Evolutionary conservation across 2,113 vertebrate genomes (phyloP), one percentile per base, ranked within the genome.

Genomic region (Lampris megalopsis): DNA sequence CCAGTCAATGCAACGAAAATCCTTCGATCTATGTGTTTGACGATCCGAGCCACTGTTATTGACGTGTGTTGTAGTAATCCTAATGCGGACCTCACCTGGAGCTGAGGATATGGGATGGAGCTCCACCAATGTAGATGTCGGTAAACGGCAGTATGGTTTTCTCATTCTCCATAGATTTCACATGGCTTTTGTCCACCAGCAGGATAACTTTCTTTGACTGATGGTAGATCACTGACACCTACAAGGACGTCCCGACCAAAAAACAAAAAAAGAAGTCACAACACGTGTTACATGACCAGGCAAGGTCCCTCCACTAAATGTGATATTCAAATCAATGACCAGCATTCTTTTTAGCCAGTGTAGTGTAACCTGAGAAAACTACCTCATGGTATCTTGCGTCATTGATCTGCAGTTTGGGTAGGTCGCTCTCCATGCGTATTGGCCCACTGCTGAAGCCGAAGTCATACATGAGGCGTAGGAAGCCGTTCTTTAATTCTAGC

Each of bases 161-260:
- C 68, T 96, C 96, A 73, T 97, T 99, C 77, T 99, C 97, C 82
- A 97, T 86, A 1, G 96, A 97, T 86, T 96, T 99, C 59, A 99
- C 93, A 49, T 97, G 97, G 67, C 94, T 92, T 87, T 96, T 97
- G 90, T 99, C 97, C 71, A 99, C 97, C 60, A 99, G 93, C 64
- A 99, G 92, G 87, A 99, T 98, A 69, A 99, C 95, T 89, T 99
- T 99, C 94, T 97, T 99, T 40, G 95, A 97, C 82, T 98, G 96
- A 90, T 99, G 98, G 84, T 99, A 99, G 87, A 99, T 99, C 63
- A 99, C 94, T 73, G 98, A 97, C 86, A 99, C 96, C 98, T 99
- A 86, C 62, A 62, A 89, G 77, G 79, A 88, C 53, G 11, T 7
- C 9, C 58, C 62, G 68, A n/a, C 10, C 24, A 24, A 24, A 24